A percentile compares a stretch with the other conserved stretches of the same genome.
Conservation (phyloP, 2,113 vertebrate genomes). For the rabbit (Oryctolagus cuniculus) region DNA sequence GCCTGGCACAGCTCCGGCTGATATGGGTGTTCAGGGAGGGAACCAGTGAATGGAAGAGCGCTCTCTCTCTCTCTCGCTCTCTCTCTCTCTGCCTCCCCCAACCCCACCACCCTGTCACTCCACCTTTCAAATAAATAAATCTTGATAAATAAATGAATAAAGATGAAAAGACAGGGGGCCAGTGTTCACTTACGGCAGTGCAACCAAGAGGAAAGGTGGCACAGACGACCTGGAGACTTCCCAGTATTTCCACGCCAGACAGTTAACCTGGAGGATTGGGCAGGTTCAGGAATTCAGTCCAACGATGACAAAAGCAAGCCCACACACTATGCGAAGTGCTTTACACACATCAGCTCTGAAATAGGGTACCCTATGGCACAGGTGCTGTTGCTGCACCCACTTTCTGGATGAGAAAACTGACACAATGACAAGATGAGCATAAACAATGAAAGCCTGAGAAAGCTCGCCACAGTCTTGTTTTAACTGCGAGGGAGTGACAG, state of each 20-base stretch:
- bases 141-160: too few species aligned
- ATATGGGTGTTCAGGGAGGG: too few species aligned
- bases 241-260: conserved; percentile 92
- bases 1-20: too few species aligned
- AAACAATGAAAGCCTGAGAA: background rate
- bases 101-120: too few species aligned
- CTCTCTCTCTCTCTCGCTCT: too few species aligned
- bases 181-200: conserved; percentile 88
- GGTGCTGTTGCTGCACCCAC: background rate
- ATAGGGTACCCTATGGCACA: too few species aligned
- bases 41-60: too few species aligned
- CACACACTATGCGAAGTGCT: background rate
- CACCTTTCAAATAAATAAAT: too few species aligned
- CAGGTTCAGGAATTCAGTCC: background rate
- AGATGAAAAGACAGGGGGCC: too few species aligned
- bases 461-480: background rate
- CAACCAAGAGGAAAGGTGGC: conserved; percentile 86
- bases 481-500: background rate
- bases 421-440: background rate
- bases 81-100: too few species aligned
- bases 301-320: background rate
- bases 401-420: background rate
- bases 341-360: fast-evolving
- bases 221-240: conserved; percentile 82
- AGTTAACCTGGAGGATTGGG: conserved; percentile 88